Percentiles rank a stretch among this genome's conserved stretches.
Conservation (phyloP, 1,140 invertebrate species). For the Tetraneura akinire region DNA sequence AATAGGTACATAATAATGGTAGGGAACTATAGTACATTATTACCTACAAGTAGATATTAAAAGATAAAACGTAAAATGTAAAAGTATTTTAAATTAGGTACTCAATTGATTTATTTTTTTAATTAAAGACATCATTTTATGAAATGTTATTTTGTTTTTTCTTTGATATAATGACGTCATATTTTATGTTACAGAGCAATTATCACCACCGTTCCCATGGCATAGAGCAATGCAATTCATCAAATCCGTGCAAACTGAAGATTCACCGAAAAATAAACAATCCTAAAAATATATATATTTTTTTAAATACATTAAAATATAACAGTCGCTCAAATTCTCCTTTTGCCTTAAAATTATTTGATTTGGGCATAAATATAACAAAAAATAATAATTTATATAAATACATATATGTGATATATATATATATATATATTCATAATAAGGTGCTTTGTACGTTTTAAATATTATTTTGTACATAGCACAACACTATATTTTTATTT, state of each 20-base stretch:
- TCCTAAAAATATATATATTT: background rate
- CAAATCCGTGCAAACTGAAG: slow-evolving; percentile 25
- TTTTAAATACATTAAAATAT: background rate
- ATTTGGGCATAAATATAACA: background rate
- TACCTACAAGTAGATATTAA: too few relatives aligned
- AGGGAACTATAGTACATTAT: too few relatives aligned
- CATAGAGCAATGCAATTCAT: slow-evolving; percentile 29
- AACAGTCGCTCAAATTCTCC: slow-evolving; percentile 31
- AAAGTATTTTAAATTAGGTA: too few relatives aligned
- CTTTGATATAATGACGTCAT: too few relatives aligned
- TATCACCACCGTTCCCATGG: slow-evolving; percentile 31
- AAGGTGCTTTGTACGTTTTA: slow-evolving; percentile 41
- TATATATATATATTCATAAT: too few relatives aligned
- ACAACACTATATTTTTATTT: background rate
- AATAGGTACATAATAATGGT: too few relatives aligned
- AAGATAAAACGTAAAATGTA: too few relatives aligned
- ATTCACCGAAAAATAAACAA: slow-evolving; percentile 6
- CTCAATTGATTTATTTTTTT: too few relatives aligned
- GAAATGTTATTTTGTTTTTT: too few relatives aligned
- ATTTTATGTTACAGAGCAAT: slow-evolving; percentile 3
- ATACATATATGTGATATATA: background rate
- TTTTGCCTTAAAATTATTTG: background rate
- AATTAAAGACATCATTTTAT: too few relatives aligned
- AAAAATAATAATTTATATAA: background rate
- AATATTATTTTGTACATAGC: slow-evolving; percentile 44